These are phyloP conservation scores for Ectropis crepuscularia DNA, from an alignment of 2,888 invertebrate species.

Conservation along the genomic window DNA sequence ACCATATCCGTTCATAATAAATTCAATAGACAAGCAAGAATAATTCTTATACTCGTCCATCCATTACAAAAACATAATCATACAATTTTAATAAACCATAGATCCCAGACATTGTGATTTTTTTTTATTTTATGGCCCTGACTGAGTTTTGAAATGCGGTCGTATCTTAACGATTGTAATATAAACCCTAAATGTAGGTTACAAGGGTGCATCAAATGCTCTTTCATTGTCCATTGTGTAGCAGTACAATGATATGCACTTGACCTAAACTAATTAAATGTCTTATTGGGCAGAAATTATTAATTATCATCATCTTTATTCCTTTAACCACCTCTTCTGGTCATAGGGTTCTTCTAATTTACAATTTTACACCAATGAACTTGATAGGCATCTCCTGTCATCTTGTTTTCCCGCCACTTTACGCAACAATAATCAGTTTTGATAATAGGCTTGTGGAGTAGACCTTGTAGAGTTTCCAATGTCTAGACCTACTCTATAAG, in stretches of 20 bases:
- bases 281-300: background rate
- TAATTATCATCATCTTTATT: background rate
- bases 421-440: no score
- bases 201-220: constrained; percentile 36
- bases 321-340: no score
- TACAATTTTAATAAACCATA: background rate
- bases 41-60: no score
- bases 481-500: no score
- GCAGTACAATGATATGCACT: constrained; percentile 20
- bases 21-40: no score
- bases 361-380: no score
- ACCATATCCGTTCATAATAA: no score
- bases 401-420: no score
- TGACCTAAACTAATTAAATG: constrained; percentile 14
- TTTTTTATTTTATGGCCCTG: constrained; percentile 6
- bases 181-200: constrained; percentile 20
- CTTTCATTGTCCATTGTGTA: constrained; percentile 49
- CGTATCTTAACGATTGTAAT: constrained; percentile 3
- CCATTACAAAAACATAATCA: background rate
- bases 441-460: no score
- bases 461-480: no score
- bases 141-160: constrained; percentile 1
- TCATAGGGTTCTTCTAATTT: no score
- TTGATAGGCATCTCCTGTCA: no score
- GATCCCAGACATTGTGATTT: constrained; percentile 1